Evolutionary conservation across 2,888 invertebrate genomes (phyloP), one percentile per base, ranked within the genome.

Genomic region (Amiota minor): DNA sequence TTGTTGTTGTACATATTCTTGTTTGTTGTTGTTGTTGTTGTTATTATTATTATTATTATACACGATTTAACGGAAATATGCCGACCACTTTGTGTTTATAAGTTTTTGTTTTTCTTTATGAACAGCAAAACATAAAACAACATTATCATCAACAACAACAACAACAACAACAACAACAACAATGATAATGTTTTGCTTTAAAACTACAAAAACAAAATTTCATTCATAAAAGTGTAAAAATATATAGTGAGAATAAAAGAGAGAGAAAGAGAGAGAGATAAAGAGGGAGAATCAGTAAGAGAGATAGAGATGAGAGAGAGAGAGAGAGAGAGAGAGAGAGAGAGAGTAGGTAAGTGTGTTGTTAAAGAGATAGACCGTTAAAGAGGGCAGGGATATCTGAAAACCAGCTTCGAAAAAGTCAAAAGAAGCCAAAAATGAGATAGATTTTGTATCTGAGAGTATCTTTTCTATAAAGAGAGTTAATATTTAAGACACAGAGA

Each of bases 211-310:
- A 68, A 73, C 74, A 76, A 76, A 78, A 79, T 81, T 84, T 83
- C 83, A 84, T 84, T 84, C 83, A 84, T 84, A 84, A 84, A 84
- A 84, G 79, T 77, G 80, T 77, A 83, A 81, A 82, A 81, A 83
- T 81, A 81, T 79, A 79, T 82, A 84, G 83, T 81, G 83, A 81
- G 23, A 11, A 20, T 18, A 16, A 50, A 18, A 67, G 49, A 20
- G 20, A 47, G 14, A 56, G 18, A n/a, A 2, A 62, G 62, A 14
- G 16, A 45, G 62, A 6, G 16, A 6, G 45, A 20, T 11, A 18
- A 8, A 20, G 59, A 1, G 4, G 18, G 1, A 11, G 50, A 50
- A 50, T 4, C 11, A 14, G 50, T 50, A 50, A n/a, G 12, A n/a
- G 9, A 49, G 49, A 10, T 12, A 9, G 49, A 49, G 9, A 49